Base-by-base conservation (phyloP, 1,140 invertebrate species). In the Brachionus sp. region DNA sequence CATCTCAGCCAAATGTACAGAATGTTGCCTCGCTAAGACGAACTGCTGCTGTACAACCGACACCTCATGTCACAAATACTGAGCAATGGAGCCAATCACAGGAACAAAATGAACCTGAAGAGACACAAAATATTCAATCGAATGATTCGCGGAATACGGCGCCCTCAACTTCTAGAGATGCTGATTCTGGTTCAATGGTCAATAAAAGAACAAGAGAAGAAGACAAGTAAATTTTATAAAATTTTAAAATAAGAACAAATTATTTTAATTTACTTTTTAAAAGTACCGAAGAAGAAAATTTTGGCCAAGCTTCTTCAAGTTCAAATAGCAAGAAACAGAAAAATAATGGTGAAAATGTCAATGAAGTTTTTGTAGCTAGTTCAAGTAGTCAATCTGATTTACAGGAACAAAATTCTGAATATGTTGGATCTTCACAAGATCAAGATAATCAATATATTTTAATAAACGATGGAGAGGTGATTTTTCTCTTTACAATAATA, bases 291-390 rank as follows among this genome's bases (percentile, higher is more conserved):
- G 66, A 70, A 37, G 66, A 70, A 37, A 70, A 7, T 23, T 37
- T 1, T 12, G 19, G 16, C 9, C 70, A 75, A 75, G 2, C 39
- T 25, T 39, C 70, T 7, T 73, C 37, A 6, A 73, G 19, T 44
- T 46, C 77, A 39, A 80, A 80, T 80, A 57, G 25, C 12, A 80
- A 80, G 62, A 80, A 80, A 62, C 77, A 80, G 57, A 39, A 33
- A 29, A 80, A 53, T 66, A 80, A 50, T 39, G 12, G 57, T 10
- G 46, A 80, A 42, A 62, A 19, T 80, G 66, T 39, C 4, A 25
- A 62, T 9, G 50, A 62, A 42, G 23, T 35, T 12, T 29, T 66
- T 37, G 12, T 35, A 5, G 77, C 25, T 19, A 10, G 35, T 42
- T 23, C 37, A 10, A 37, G 35, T 13, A n/a, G 16, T 16, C 77